Base-by-base conservation (phyloP, 2,888 invertebrate genomes). In the Ariolimax columbianus region DNA sequence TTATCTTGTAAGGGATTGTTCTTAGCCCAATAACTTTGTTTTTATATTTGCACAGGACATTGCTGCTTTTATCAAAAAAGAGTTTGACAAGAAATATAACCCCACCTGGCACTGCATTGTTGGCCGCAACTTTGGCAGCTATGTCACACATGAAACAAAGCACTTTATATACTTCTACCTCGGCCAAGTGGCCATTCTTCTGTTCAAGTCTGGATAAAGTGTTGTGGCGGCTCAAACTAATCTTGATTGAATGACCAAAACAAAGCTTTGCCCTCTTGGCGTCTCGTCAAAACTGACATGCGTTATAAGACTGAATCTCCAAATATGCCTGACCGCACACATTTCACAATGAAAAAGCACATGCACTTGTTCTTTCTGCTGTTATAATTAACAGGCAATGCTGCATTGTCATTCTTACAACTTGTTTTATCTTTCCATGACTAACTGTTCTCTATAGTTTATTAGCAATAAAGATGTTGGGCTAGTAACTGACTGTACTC, bases 101-200 rank as follows among this genome's bases (percentile, higher is more conserved):
- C 99, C 99, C 84, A 99, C 99, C 94, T 99, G 99, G 99, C 99
- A 99, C 86, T 98, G 98, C 96, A 99, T 99, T 94, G 99, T 99
- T 89, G 99, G 99, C 86, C 96, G 99, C 93, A 99, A 99, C 95
- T 99, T 99, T 94, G 99, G 99, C 92, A 98, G 98, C 92, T 92
- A 92, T 83, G 91, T 98, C 26, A 92, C 92, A 33, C 91, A 92
- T 66, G 99, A 99, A 96, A 99, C 99, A 88, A 98, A 98, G 95
- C 98, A 99, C 95, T 99, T 99, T 95, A 99, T 99, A 95, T 99
- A 99, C 95, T 99, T 99, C 96, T 99, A 99, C 95, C 95, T 99
- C 94, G 99, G 99, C 90, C 99, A 99, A 95, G 99, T 99, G 94
- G 99, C 99, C 94, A 98, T 99, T 94, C 96, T 99, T 93, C 96